These are phyloP conservation scores for Drosophila grimshawi DNA, from an alignment of 1,140 invertebrate species.

Conservation along the genomic window DNA sequence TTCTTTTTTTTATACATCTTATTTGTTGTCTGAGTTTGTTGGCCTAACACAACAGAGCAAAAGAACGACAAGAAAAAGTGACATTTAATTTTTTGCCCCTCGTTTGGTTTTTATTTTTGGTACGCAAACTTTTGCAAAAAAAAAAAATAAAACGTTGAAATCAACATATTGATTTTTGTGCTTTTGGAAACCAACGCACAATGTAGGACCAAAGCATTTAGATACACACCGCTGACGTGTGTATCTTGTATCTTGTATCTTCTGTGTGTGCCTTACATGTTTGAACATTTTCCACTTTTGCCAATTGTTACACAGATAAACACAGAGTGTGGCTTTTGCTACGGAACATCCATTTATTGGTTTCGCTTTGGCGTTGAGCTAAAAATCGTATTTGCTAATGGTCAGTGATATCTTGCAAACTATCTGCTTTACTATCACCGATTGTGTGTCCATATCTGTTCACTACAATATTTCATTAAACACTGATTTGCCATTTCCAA, in stretches of 20 bases:
- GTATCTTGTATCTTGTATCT: constrained; percentile 69
- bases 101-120: constrained; percentile 33
- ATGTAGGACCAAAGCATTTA: constrained; percentile 37
- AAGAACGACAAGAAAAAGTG: constrained; percentile 45
- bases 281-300: constrained; percentile 47
- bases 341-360: constrained; percentile 66
- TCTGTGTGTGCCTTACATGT: constrained; percentile 40
- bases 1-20: constrained; percentile 11
- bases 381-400: constrained; percentile 24
- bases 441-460: constrained; percentile 9
- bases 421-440: neutral
- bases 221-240: constrained; percentile 62
- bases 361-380: neutral
- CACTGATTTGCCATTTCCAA: constrained; percentile 22
- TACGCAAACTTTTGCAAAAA: constrained; percentile 25
- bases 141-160: constrained; percentile 73
- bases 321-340: constrained; percentile 45
- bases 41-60: constrained; percentile 53
- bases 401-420: neutral
- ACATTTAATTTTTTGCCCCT: constrained; percentile 11
- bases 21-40: constrained; percentile 51
- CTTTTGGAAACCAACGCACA: constrained; percentile 35
- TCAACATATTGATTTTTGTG: constrained; percentile 82
- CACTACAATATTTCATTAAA: constrained; percentile 49
- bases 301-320: constrained; percentile 50